Percentiles rank a stretch among this genome's conserved stretches.
These are phyloP conservation scores for Pemphigus obesinymphae DNA, from an alignment of 1,140 invertebrate genomes.

Conservation along the genomic window DNA sequence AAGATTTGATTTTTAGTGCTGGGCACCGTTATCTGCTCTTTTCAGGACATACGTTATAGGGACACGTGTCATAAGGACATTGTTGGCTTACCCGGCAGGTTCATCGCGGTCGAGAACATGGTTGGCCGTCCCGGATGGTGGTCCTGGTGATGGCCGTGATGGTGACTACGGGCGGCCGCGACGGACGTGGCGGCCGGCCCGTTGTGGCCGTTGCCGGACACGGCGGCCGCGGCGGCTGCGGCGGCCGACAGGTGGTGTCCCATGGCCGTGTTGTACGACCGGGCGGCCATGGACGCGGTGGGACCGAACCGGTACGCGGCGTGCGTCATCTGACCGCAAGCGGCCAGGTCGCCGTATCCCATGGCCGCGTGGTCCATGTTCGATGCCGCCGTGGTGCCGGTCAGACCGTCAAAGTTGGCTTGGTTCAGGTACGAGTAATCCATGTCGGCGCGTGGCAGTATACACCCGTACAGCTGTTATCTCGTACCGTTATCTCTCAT, in stretches of 20 bases:
- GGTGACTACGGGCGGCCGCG: not conserved
- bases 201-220: conserved; percentile 16
- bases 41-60: no score
- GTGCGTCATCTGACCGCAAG: conserved; percentile 28
- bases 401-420: conserved; percentile 31
- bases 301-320: conserved; percentile 36
- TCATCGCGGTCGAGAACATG: conserved; percentile 31
- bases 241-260: conserved; percentile 33
- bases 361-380: conserved; percentile 39
- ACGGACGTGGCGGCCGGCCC: not conserved
- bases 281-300: conserved; percentile 34
- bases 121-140: conserved; percentile 16
- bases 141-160: conserved; percentile 23
- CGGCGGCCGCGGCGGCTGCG: not conserved
- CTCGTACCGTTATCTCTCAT: conserved; percentile 31
- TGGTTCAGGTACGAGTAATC: conserved; percentile 40
- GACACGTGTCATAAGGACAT: no score
- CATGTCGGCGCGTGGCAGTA: not conserved
- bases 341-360: conserved; percentile 28
- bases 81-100: conserved; percentile 6
- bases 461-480: not conserved
- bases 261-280: conserved; percentile 38
- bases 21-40: no score
- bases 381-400: not conserved
- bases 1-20: no score